Conservation (phyloP, 2,113 vertebrate species). For the Eretmochelys imbricata region DNA sequence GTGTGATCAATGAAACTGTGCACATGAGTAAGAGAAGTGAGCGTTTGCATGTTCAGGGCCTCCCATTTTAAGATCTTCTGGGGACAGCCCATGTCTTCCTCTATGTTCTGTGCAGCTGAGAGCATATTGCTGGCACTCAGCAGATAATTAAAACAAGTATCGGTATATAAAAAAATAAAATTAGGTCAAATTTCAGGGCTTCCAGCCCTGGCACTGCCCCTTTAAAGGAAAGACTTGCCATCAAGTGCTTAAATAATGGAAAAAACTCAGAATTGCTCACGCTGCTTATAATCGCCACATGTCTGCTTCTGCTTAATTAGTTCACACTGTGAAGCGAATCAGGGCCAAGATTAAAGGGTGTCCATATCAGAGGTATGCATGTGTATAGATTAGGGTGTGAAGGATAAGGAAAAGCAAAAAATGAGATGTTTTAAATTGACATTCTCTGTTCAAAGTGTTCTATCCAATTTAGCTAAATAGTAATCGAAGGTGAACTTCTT, state of each 20-base stretch:
- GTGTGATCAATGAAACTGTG: background rate
- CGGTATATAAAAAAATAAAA: background rate
- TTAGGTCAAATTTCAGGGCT: background rate
- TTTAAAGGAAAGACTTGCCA: background rate
- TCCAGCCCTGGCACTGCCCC: background rate
- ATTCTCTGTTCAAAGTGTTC: background rate
- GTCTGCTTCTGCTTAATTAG: background rate
- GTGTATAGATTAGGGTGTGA: background rate
- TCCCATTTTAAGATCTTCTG: background rate
- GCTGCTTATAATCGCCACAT: background rate
- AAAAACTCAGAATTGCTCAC: background rate
- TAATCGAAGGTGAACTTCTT: background rate
- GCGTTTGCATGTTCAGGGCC: background rate
- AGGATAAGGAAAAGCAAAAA: constrained; percentile 18
- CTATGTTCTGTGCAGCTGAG: background rate
- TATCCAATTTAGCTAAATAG: constrained; percentile 17
- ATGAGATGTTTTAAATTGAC: constrained; percentile 15
- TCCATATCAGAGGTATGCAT: rapidly evolving
- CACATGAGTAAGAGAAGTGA: rapidly evolving
- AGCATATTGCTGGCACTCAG: rapidly evolving
- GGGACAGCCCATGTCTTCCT: background rate
- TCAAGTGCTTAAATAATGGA: background rate
- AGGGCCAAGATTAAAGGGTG: background rate
- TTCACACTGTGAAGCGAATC: constrained; percentile 26
- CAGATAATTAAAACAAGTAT: background rate